These are phyloP conservation scores for Oreocharis arfaki DNA, from an alignment of 2,113 vertebrate genomes.

Conservation along the genomic window DNA sequence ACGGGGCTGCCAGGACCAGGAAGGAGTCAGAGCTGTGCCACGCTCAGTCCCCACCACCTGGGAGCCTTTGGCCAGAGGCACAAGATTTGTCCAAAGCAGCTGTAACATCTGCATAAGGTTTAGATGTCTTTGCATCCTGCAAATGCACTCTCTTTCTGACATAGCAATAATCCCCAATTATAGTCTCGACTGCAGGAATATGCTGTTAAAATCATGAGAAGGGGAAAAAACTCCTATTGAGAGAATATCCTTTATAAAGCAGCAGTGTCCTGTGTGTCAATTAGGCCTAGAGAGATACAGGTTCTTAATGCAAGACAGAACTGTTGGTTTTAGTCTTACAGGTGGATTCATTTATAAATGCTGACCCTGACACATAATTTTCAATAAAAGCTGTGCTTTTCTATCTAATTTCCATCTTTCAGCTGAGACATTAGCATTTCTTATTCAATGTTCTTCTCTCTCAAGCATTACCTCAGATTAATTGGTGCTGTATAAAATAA, in stretches of 20 bases:
- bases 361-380: conserved; percentile 20
- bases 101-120: not conserved
- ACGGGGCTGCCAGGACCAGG: not conserved
- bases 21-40: not conserved
- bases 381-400: conserved; percentile 40
- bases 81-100: not conserved
- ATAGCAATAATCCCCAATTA: not conserved
- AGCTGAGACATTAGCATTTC: conserved; percentile 54
- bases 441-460: conserved; percentile 48
- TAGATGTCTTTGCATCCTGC: not conserved
- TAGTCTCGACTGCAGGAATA: not conserved
- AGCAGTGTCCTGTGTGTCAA: not conserved
- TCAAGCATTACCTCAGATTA: conserved; percentile 68
- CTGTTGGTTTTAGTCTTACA: conserved; percentile 4
- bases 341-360: not conserved
- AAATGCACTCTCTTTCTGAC: not conserved
- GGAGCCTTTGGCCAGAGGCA: not conserved
- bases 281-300: not conserved
- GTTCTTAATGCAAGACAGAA: not conserved
- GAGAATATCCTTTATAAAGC: not conserved
- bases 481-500: conserved; percentile 67
- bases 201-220: not conserved
- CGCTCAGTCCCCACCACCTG: not conserved
- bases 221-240: not conserved
- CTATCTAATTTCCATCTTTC: conserved; percentile 58